Percentiles rank a stretch among this genome's conserved stretches.
phyloP scores from a whole-genome alignment of 2,113 vertebrate species.

The Callipepla californica region DNA sequence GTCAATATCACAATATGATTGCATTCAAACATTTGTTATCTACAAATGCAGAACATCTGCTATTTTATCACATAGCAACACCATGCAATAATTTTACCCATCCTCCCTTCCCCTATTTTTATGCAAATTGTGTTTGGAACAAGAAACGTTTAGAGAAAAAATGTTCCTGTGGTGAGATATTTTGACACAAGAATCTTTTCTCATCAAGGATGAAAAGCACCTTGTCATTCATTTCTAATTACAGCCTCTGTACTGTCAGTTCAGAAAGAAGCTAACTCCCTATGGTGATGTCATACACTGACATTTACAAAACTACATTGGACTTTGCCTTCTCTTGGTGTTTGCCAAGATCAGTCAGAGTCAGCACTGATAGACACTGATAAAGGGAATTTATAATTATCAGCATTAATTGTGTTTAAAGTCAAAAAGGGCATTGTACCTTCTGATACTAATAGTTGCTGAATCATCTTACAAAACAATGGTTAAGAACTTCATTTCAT shows the following conservation, averaged over 20 bases:
- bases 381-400: conserved; percentile 31
- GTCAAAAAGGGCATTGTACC: background rate
- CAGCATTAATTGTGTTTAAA: conserved; percentile 8
- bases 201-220: conserved; percentile 72
- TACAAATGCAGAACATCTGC: conserved; percentile 46
- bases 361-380: background rate
- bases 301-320: conserved; percentile 40
- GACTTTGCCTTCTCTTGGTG: background rate
- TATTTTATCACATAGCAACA: conserved; percentile 74
- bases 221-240: conserved; percentile 77
- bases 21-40: conserved; percentile 52
- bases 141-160: conserved; percentile 69
- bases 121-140: conserved; percentile 70
- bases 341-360: conserved; percentile 20
- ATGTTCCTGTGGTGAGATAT: conserved; percentile 66
- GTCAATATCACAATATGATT: conserved; percentile 59
- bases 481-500: background rate
- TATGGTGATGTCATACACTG: conserved; percentile 22
- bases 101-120: conserved; percentile 11
- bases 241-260: conserved; percentile 49
- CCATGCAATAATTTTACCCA: conserved; percentile 23
- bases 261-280: conserved; percentile 47
- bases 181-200: conserved; percentile 76
- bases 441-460: conserved; percentile 31
- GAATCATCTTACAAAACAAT: conserved; percentile 31